phyloP scores from a whole-genome alignment of 2,888 invertebrate genomes.

The Apamea monoglypha region DNA sequence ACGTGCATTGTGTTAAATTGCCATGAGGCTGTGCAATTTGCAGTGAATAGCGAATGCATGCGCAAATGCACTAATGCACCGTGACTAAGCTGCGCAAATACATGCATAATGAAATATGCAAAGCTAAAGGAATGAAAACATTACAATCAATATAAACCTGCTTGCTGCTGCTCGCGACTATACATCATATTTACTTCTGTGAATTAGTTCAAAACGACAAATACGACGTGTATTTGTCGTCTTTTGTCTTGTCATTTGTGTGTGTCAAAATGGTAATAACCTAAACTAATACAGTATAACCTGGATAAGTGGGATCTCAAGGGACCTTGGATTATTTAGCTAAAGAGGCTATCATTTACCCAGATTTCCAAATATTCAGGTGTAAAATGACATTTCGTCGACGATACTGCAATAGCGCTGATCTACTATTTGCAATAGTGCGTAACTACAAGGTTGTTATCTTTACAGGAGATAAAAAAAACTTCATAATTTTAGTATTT shows the following conservation, averaged over 20 bases:
- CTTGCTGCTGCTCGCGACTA: neutral
- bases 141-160: neutral
- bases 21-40: neutral
- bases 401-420: too few relatives aligned
- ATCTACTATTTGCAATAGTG: too few relatives aligned
- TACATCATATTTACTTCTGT: neutral
- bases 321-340: neutral
- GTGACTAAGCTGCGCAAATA: constrained; percentile 6
- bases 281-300: neutral
- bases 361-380: neutral
- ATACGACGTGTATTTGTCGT: too few relatives aligned
- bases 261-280: neutral
- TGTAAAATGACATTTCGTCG: neutral
- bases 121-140: constrained; percentile 20
- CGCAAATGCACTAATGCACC: neutral
- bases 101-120: neutral
- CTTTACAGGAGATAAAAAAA: too few relatives aligned
- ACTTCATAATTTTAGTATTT: too few relatives aligned
- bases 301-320: neutral
- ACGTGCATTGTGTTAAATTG: constrained; percentile 18
- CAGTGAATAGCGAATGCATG: constrained; percentile 16
- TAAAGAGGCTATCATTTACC: too few relatives aligned
- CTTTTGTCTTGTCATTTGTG: too few relatives aligned
- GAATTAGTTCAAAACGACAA: neutral
- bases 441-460: too few relatives aligned